A percentile compares a stretch with the other conserved stretches of the same genome.
Conservation (phyloP, 2,888 invertebrate genomes). For the Hydraecia micacea region DNA sequence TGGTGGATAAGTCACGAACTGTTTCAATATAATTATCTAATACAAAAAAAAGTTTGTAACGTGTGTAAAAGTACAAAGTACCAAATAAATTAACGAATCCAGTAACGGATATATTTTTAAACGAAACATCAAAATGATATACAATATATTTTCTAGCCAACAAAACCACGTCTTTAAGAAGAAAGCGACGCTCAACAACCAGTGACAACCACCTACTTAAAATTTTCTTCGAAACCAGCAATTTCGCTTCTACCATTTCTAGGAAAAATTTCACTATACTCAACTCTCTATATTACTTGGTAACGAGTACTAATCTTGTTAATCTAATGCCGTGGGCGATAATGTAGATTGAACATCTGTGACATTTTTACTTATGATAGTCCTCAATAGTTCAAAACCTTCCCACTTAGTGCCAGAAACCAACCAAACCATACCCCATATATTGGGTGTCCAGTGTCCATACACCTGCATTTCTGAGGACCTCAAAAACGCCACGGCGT, state of each 20-base stretch:
- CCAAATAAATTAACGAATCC: not conserved
- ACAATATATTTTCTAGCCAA: not conserved
- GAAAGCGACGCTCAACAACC: constrained; percentile 18
- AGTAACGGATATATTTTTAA: not conserved
- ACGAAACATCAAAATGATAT: not conserved
- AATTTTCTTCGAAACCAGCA: constrained; percentile 26
- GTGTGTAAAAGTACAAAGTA: not conserved
- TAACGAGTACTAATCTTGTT: constrained; percentile 17
- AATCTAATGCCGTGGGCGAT: not conserved
- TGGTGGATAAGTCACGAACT: not conserved
- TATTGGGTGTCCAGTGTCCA: not conserved
- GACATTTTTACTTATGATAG: not conserved
- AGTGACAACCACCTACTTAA: constrained; percentile 4
- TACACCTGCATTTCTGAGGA: too few species aligned
- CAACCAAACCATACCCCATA: not conserved
- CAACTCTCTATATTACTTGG: too few species aligned
- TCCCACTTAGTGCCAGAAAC: not conserved
- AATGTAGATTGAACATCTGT: not conserved
- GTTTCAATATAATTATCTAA: not conserved
- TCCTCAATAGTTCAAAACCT: not conserved
- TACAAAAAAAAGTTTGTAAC: not conserved
- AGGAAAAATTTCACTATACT: constrained; percentile 45
- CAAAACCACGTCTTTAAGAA: constrained; percentile 1
- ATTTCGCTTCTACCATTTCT: constrained; percentile 26
- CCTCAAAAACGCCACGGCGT: not conserved